A percentile compares a stretch with the other conserved stretches of the same genome.
Conservation (phyloP, 1,140 invertebrate species). For the Nebria ingens region DNA sequence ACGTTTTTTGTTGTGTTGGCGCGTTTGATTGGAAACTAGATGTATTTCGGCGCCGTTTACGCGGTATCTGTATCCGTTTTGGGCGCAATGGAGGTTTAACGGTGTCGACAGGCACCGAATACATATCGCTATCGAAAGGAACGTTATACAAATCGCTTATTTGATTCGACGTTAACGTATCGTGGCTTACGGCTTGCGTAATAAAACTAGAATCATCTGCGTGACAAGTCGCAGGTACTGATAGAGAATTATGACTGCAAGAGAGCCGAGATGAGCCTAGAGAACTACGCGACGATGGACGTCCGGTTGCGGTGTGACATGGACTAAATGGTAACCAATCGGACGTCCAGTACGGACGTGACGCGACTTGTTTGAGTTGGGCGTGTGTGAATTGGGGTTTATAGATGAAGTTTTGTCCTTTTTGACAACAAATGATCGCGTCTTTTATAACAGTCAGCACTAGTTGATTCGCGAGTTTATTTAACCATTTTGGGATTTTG, state of each 20-base stretch:
- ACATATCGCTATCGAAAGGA: slow-evolving; percentile 75
- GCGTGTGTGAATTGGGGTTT: slow-evolving; percentile 14
- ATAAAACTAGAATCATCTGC: slow-evolving; percentile 76
- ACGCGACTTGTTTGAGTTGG: not conserved
- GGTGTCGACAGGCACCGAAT: slow-evolving; percentile 72
- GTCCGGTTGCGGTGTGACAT: slow-evolving; percentile 39
- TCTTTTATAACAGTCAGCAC: slow-evolving; percentile 24
- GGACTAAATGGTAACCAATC: slow-evolving; percentile 51
- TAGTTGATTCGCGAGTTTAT: slow-evolving; percentile 26
- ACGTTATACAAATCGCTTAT: slow-evolving; percentile 78
- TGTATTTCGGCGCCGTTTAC: slow-evolving; percentile 48
- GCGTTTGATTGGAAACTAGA: slow-evolving; percentile 38
- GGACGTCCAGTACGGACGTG: slow-evolving; percentile 43
- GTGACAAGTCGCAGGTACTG: slow-evolving; percentile 54
- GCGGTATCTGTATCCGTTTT: slow-evolving; percentile 44
- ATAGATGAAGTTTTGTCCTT: slow-evolving; percentile 8
- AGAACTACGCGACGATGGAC: slow-evolving; percentile 61
- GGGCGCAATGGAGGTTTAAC: slow-evolving; percentile 48
- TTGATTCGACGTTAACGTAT: slow-evolving; percentile 56
- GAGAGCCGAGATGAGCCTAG: slow-evolving; percentile 60
- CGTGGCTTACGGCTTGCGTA: slow-evolving; percentile 74
- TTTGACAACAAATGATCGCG: slow-evolving; percentile 22
- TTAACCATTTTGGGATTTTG: slow-evolving; percentile 2
- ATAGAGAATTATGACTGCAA: slow-evolving; percentile 69
- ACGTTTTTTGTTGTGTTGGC: slow-evolving; percentile 37